Percentiles rank a stretch among this genome's conserved stretches.
Evolutionary conservation across 2,888 invertebrate genomes (phyloP).

Genomic region (Nezara viridula): DNA sequence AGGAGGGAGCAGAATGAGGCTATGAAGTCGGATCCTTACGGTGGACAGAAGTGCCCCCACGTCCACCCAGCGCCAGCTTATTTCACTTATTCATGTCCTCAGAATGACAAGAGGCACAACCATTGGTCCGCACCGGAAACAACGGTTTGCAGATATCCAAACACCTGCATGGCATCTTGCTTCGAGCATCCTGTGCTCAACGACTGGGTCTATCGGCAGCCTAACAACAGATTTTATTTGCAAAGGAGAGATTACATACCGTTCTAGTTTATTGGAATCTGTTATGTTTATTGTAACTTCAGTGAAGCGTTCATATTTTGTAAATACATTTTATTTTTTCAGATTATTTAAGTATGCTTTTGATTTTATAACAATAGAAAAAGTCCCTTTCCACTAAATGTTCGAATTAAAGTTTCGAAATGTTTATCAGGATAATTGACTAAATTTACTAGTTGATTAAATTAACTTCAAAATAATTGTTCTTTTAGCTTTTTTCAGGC

Average conservation of each 20-base stretch:
- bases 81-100: not conserved
- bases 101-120: not conserved
- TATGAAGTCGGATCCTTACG: not conserved
- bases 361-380: not conserved
- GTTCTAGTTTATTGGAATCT: not conserved
- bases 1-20: not conserved
- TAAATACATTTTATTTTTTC: not conserved
- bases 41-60: not conserved
- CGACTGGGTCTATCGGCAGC: constrained; percentile 47
- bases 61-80: not conserved
- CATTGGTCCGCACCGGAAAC: constrained; percentile 44
- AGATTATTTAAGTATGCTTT: not conserved
- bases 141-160: constrained; percentile 30
- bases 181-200: constrained; percentile 41
- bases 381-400: not conserved
- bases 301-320: not conserved
- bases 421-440: no score
- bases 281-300: no score
- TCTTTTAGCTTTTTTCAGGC: no score
- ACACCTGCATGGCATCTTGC: constrained; percentile 37
- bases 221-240: constrained; percentile 38
- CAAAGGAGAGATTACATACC: constrained; percentile 21
- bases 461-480: not conserved
- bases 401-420: not conserved
- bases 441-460: not conserved